Evolutionary conservation across 2,888 invertebrate species (phyloP), one percentile per base, ranked within the genome.

Genomic region (Anoplius nigerrimus): DNA sequence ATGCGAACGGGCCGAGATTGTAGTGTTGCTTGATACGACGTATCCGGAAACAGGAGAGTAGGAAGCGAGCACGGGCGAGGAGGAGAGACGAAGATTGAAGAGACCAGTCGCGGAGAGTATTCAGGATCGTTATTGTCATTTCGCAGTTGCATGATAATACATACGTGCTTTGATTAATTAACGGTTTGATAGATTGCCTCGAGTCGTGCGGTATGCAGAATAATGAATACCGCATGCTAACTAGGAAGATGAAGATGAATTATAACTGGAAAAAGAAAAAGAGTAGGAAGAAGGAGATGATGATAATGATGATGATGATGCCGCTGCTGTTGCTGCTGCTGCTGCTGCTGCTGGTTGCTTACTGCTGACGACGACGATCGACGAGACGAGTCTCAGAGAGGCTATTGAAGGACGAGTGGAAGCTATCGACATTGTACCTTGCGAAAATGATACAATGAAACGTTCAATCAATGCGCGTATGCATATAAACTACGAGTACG

Each of bases 131-230:
- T 77, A 79, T 83, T 81, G 81, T 82, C 81, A 82, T 80, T 78
- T 68, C 74, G 62, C 67, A 5, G 67, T 75, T 75, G 77, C 73
- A 71, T 73, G 77, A 80, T 79, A 80, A 80, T 76, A 74, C 69
- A 80, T 76, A 74, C 69, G 52, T 63, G 71, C 55, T 68, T 80
- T 82, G 84, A 84, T 83, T 84, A 83, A 86, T 85, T 83, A 84
- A 80, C 67, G 66, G 69, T 78, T 80, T 82, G 84, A 86, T 85
- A 84, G 81, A 86, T 84, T 77, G 80, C 82, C 75, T 62, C 64
- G 66, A 69, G 74, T 69, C 62, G 67, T 69, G 67, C 71, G 69
- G 72, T 71, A 74, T 66, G 65, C 64, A 71, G 71, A 76, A 79
- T 82, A 84, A 82, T 78, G 80, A 74, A 80, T 76, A 72, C 71